phyloP scores from a whole-genome alignment of 2,113 vertebrate genomes.

The Colossoma macropomum region DNA sequence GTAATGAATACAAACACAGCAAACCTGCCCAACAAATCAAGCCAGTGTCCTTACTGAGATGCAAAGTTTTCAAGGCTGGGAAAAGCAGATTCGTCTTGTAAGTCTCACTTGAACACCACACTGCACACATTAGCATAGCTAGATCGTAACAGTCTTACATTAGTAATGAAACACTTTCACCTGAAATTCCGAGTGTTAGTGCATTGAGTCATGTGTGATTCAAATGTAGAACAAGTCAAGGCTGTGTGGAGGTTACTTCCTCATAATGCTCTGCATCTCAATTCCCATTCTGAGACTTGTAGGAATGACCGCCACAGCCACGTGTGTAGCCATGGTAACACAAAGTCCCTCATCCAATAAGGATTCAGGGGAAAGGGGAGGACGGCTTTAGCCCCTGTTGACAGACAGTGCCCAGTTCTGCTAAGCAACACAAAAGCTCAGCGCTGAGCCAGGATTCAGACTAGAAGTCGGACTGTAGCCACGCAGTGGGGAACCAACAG shows the following conservation, averaged over 20 bases:
- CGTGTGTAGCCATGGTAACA: slow-evolving; percentile 19
- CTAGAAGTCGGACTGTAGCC: too few relatives aligned
- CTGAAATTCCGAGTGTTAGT: slow-evolving; percentile 50
- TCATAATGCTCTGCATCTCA: slow-evolving; percentile 44
- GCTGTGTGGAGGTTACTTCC: slow-evolving; percentile 40
- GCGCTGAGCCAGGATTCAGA: background rate
- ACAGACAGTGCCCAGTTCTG: background rate
- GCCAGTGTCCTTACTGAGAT: slow-evolving; percentile 20
- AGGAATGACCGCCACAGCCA: slow-evolving; percentile 12
- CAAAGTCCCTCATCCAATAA: slow-evolving; percentile 15
- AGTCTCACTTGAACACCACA: background rate
- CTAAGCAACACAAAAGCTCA: background rate
- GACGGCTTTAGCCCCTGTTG: background rate
- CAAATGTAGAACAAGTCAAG: slow-evolving; percentile 36
- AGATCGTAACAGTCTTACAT: slow-evolving; percentile 19
- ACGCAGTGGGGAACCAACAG: background rate
- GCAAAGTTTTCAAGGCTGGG: background rate
- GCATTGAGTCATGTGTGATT: slow-evolving; percentile 47
- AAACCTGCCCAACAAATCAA: slow-evolving; percentile 17
- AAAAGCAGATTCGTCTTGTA: slow-evolving; percentile 15
- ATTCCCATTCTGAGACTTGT: slow-evolving; percentile 49
- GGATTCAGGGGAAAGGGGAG: background rate
- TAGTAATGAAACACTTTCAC: slow-evolving; percentile 19
- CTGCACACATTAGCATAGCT: slow-evolving; percentile 8
- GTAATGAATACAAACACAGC: slow-evolving; percentile 1